Conservation (phyloP, 2,113 vertebrate species). For the Zingel zingel region DNA sequence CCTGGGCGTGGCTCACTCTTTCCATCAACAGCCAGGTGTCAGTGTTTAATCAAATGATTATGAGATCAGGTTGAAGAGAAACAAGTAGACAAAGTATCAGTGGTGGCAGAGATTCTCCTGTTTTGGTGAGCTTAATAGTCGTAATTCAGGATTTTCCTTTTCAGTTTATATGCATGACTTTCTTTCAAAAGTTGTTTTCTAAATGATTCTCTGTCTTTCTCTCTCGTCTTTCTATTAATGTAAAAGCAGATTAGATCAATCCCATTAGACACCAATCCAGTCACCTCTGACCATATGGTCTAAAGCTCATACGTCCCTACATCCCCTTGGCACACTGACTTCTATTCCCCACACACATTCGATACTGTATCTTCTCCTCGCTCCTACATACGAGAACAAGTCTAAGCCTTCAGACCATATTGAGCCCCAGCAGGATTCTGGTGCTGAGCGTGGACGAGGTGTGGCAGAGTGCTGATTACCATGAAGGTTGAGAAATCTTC, state of each 20-base stretch:
- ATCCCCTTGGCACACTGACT: constrained; percentile 58
- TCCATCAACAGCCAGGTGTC: background rate
- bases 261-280: constrained; percentile 67
- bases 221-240: constrained; percentile 32
- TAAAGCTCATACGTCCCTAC: constrained; percentile 26
- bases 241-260: constrained; percentile 73
- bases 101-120: background rate
- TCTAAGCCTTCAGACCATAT: constrained; percentile 52
- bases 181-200: background rate
- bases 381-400: background rate
- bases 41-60: constrained; percentile 9
- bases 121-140: background rate
- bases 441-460: background rate
- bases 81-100: background rate
- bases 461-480: constrained; percentile 35
- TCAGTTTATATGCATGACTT: background rate
- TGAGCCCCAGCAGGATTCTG: constrained; percentile 51
- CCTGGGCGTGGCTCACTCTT: background rate
- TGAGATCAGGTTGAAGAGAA: constrained; percentile 1
- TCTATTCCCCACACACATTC: constrained; percentile 17
- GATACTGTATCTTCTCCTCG: background rate
- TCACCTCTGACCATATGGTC: constrained; percentile 73
- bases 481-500: constrained; percentile 41
- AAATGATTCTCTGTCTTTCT: constrained; percentile 11
- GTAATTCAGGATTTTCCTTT: background rate